Percentiles rank a stretch among this genome's conserved stretches.
Evolutionary conservation across 2,797 vertebrate species (phyloP).

Genomic region (Tiaroga cobitis): DNA sequence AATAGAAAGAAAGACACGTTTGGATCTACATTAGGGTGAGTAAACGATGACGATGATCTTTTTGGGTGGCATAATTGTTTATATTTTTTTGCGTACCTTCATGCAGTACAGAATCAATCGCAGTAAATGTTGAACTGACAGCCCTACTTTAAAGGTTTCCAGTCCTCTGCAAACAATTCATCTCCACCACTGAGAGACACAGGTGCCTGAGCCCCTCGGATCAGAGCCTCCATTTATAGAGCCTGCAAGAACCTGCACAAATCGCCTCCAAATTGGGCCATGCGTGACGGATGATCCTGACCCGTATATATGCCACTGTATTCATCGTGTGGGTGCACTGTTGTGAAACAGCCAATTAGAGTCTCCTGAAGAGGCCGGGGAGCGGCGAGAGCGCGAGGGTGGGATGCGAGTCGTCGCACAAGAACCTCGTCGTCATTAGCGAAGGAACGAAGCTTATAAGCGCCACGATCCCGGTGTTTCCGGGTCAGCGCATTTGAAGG

Average conservation of each 20-base stretch:
- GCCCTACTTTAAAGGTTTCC: background rate
- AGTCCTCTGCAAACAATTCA: conserved; percentile 61
- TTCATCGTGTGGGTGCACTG: conserved; percentile 55
- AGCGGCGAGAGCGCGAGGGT: background rate
- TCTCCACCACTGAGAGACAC: conserved; percentile 48
- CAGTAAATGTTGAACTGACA: background rate
- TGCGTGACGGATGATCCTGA: conserved; percentile 67
- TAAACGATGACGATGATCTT: background rate
- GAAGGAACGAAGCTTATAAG: conserved; percentile 5
- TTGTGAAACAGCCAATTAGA: conserved; percentile 72
- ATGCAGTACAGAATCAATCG: background rate
- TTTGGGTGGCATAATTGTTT: background rate
- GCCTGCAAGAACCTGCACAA: conserved; percentile 57
- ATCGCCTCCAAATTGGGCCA: conserved; percentile 70
- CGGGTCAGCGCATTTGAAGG: conserved; percentile 14
- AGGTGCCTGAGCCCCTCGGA: conserved; percentile 28
- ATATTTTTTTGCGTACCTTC: background rate
- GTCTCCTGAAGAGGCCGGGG: conserved; percentile 51
- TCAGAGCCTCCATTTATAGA: conserved; percentile 63
- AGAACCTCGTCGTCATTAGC: conserved; percentile 51
- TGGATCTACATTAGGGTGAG: too few species aligned
- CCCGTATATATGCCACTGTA: conserved; percentile 51
- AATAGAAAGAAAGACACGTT: too few species aligned
- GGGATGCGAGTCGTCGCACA: background rate
- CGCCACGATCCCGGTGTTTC: background rate